Evolutionary conservation across 2,888 invertebrate genomes (phyloP), one percentile per base, ranked within the genome.

Genomic region (Mellilla xanthometata): DNA sequence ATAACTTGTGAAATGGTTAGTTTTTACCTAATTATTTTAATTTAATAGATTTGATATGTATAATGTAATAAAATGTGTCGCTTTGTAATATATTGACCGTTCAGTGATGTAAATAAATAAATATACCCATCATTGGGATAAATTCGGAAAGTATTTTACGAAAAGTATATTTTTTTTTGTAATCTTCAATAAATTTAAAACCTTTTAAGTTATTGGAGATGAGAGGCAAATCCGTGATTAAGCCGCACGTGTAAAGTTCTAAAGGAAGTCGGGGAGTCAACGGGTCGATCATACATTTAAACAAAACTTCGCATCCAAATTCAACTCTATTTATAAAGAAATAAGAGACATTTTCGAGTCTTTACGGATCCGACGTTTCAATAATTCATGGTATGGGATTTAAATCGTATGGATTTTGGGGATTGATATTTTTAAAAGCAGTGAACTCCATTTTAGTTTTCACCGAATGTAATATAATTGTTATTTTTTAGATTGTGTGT

Each of bases 301-400:
- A 40, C 31, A 15, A 31, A 19, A 2, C 19, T 23, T 33, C 6
- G n/a, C 4, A 12, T 30, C 8, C 15, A 54, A 45, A 45, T 32
- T 29, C 24, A 39, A 33, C 49, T 35, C 41, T 54, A 28, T n/a
- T 24, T 11, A 31, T 9, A 9, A 8, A 11, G 7, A n/a, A 19
- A 29, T 35, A 56, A 36, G 45, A 34, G 26, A 24, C 28, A 48
- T 46, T 46, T 53, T 50, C 12, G 39, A 30, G 43, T 44, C 39
- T 11, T 19, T 32, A 29, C 32, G 27, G 39, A 27, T 40, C 49
- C 48, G 27, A 39, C 40, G 40, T 41, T 49, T 54, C 43, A 55
- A 55, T 55, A 48, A 55, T 56, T 56, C 56, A 53, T 56, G 34
- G 39, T 39, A 43, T 45, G 39, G 49, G 35, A 35, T 50, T 50